A percentile compares a stretch with the other conserved stretches of the same genome.
Conservation (phyloP, 2,113 vertebrate genomes). For the Mugil cephalus region DNA sequence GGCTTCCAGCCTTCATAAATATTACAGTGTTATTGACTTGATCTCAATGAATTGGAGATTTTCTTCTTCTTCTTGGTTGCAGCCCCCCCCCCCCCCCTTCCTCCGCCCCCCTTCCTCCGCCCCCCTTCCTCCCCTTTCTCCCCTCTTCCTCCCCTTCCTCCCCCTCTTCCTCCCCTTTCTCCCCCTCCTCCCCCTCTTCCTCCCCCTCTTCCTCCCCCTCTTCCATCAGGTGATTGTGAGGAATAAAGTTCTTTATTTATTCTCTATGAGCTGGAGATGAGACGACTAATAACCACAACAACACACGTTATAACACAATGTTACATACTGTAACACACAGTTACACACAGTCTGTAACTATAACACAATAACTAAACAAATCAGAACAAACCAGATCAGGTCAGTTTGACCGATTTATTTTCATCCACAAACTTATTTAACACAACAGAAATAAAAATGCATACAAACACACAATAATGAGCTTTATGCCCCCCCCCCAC, state of each 20-base stretch:
- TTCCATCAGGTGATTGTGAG: constrained; percentile 52
- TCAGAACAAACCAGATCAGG: too few species aligned
- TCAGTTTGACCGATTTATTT: too few species aligned
- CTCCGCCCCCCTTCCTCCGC: constrained; percentile 8
- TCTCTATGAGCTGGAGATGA: constrained; percentile 74
- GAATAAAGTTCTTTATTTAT: constrained; percentile 78
- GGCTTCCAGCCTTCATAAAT: constrained; percentile 87
- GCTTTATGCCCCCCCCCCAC: not conserved
- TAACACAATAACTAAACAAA: too few species aligned
- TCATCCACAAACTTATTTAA: too few species aligned
- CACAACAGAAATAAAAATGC: too few species aligned
- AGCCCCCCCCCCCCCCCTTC: not conserved
- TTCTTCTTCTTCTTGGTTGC: constrained; percentile 68
- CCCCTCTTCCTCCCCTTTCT: not conserved
- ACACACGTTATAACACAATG: too few species aligned
- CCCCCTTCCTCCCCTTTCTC: too few species aligned
- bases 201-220: not conserved
- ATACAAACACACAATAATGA: too few species aligned
- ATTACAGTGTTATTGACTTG: constrained; percentile 88
- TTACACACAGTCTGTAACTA: too few species aligned
- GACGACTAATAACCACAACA: too few species aligned
- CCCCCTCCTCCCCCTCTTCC: constrained; percentile 1
- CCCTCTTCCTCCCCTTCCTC: not conserved
- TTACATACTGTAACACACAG: too few species aligned
- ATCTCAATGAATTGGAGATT: constrained; percentile 87